These are phyloP conservation scores for Hoplostethus mediterraneus DNA, from an alignment of 2,797 vertebrate species.

Conservation along the genomic window DNA sequence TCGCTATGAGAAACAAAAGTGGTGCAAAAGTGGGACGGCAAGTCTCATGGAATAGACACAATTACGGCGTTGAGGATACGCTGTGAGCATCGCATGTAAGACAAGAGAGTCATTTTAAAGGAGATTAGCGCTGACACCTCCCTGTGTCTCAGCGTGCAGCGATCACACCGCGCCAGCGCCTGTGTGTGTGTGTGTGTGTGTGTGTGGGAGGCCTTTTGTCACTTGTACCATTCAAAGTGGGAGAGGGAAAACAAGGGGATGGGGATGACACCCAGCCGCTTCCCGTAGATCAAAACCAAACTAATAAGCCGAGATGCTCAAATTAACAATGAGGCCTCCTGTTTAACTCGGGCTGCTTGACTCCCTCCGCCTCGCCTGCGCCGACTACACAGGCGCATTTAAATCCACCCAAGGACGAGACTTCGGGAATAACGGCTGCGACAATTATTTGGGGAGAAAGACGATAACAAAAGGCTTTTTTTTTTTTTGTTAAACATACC, in stretches of 20 bases:
- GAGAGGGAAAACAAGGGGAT: conserved; percentile 74
- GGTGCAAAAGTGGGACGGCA: conserved; percentile 73
- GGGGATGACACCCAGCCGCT: conserved; percentile 81
- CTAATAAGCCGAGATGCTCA: conserved; percentile 84
- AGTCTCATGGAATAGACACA: conserved; percentile 77
- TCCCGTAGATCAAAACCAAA: conserved; percentile 80
- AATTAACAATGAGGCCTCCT: conserved; percentile 81
- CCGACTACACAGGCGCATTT: conserved; percentile 68
- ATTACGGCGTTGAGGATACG: conserved; percentile 76
- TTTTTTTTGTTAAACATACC: conserved; percentile 53
- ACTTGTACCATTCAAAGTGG: conserved; percentile 83
- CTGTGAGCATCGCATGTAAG: conserved; percentile 77
- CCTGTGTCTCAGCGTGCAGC: conserved; percentile 80
- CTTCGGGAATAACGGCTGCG: conserved; percentile 69
- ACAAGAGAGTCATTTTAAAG: conserved; percentile 84
- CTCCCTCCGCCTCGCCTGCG: conserved; percentile 62
- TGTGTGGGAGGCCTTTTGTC: conserved; percentile 87
- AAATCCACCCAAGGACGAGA: conserved; percentile 63
- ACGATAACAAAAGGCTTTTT: conserved; percentile 47
- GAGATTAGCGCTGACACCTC: conserved; percentile 86
- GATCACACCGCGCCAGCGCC: conserved; percentile 80
- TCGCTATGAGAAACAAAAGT: conserved; percentile 66
- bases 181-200: conserved; percentile 84
- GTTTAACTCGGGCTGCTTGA: conserved; percentile 78
- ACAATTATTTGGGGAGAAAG: conserved; percentile 36